Evolutionary conservation across 2,888 invertebrate genomes (phyloP), one percentile per base, ranked within the genome.

Genomic region (Brenthis daphne): DNA sequence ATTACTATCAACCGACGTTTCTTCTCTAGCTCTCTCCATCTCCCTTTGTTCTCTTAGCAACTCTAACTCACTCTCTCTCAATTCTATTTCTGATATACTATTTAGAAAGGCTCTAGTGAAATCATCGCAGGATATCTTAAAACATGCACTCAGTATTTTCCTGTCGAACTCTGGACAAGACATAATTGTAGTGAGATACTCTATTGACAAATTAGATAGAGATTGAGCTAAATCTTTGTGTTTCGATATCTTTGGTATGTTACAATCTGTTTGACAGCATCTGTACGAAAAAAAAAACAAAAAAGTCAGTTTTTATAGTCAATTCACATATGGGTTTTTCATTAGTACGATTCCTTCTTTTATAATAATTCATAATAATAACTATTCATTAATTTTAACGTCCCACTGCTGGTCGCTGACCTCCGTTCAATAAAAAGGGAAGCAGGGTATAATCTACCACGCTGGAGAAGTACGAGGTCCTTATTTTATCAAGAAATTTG

Each of bases 81-180:
- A 78, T 75, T 93, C 93, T 63, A 85, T 81, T 12, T 78, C 79
- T 0, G 90, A 85, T 3, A 87, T 77, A 0, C 84, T 78, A 60
- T 85, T 86, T 0, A 89, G 71, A 56, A 93, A 88, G 16, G 89
- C 88, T 75, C 83, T 86, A 48, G 93, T 73, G 79, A 94, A 94
- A 50, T 81, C 82, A 67, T 93, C 89, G 69, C 94, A 89, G 1
- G 94, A 83, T 12, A 93, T 85, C 78, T 89, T 88, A 69, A 94
- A 93, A 71, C 93, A 92, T 4, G 93, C 87, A 43, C 84, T 81
- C 8, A 94, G 80, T 54, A 94, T 85, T 80, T 91, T 91, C 66
- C 91, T 90, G 77, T 93, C 91, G 74, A 94, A 94, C 73, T 92
- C 92, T 3, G 87, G 82, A 63, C 90, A 90, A 0, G 84, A 80